Evolutionary conservation across 2,113 vertebrate species (phyloP).

Genomic region (Muntiacus muntjak): DNA sequence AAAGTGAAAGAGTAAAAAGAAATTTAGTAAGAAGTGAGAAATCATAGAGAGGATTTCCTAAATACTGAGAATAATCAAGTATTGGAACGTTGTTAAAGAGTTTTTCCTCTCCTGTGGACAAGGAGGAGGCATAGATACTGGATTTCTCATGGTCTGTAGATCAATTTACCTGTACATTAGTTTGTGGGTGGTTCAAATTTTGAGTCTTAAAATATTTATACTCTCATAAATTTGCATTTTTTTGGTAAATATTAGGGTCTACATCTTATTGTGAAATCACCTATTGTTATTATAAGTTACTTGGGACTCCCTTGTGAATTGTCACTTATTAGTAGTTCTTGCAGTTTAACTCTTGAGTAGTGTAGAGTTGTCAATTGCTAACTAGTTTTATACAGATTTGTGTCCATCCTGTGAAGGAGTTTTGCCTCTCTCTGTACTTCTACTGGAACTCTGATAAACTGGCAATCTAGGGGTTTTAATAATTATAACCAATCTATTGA

Average conservation of each 20-base stretch:
- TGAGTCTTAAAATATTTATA: background rate
- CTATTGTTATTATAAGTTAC: background rate
- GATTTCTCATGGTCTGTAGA: background rate
- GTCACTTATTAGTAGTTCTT: background rate
- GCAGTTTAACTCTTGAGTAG: background rate
- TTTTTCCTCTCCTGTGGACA: background rate
- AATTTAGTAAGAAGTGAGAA: background rate
- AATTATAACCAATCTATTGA: background rate
- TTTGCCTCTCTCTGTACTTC: background rate
- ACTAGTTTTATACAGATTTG: background rate
- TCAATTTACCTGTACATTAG: background rate
- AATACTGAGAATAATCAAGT: background rate
- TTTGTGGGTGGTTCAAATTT: background rate
- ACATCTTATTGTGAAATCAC: background rate
- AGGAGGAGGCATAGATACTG: background rate
- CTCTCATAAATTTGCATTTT: background rate
- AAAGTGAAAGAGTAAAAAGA: background rate
- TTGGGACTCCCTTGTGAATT: background rate
- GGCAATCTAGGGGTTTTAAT: background rate
- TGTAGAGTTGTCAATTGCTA: background rate
- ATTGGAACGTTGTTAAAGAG: background rate
- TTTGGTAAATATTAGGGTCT: background rate
- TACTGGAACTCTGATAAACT: background rate
- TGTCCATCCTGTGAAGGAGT: background rate
- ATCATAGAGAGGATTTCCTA: background rate